phyloP scores from a whole-genome alignment of 2,888 invertebrate species.

The Gymnocheta viridis region DNA sequence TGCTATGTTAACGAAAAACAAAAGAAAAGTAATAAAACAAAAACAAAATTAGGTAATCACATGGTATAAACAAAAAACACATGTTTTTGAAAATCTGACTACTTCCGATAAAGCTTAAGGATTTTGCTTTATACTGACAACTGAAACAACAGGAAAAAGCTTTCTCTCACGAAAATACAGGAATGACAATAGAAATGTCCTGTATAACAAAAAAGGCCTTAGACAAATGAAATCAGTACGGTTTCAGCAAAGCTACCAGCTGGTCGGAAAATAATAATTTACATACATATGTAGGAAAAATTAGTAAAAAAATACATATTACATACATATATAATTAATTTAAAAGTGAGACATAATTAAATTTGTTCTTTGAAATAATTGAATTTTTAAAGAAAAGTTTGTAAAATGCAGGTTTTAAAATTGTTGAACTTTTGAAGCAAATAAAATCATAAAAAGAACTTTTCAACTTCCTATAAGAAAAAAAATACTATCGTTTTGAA shows the following conservation, averaged over 20 bases:
- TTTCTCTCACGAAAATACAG: conserved; percentile 36
- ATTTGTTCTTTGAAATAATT: not conserved
- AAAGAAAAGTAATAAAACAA: conserved; percentile 46
- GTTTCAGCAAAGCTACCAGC: conserved; percentile 65
- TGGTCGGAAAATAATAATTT: conserved; percentile 47
- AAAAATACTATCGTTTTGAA: conserved; percentile 11
- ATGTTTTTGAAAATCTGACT: conserved; percentile 53
- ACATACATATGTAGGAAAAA: not conserved
- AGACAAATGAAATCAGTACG: conserved; percentile 69
- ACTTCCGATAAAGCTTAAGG: conserved; percentile 47
- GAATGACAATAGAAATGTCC: conserved; percentile 53
- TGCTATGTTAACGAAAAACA: conserved; percentile 47
- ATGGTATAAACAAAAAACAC: conserved; percentile 64
- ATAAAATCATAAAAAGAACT: not conserved
- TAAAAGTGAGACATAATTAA: conserved; percentile 39
- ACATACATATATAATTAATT: not conserved
- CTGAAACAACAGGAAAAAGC: conserved; percentile 45
- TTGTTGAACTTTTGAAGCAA: not conserved
- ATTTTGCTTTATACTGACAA: conserved; percentile 15
- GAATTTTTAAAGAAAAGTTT: not conserved
- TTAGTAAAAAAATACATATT: not conserved
- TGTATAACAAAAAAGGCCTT: conserved; percentile 65
- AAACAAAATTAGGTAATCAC: conserved; percentile 59
- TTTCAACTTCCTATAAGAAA: not conserved
- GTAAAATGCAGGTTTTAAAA: not conserved